Conservation (phyloP, 2,888 invertebrate species). For the Drosophila macrospina region DNA sequence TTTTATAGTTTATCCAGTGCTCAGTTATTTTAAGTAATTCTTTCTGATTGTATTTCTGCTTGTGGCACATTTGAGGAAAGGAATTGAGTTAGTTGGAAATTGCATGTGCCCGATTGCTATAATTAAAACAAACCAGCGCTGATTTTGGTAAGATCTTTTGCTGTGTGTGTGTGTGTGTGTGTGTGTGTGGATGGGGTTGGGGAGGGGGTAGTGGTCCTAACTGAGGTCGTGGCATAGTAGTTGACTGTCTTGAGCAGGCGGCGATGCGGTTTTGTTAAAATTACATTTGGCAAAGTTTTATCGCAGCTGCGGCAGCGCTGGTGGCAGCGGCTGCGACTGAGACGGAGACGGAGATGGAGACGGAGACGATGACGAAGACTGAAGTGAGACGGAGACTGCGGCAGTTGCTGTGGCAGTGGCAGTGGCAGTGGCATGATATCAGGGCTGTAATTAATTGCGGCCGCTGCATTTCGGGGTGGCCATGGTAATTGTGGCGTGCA, state of each 20-base stretch:
- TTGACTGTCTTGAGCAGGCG: conserved; percentile 76
- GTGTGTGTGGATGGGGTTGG: neutral
- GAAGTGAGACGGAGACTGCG: conserved; percentile 9
- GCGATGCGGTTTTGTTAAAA: conserved; percentile 82
- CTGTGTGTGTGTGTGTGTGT: no score
- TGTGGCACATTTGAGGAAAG: conserved; percentile 25
- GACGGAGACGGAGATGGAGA: conserved; percentile 18
- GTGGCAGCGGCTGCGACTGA: conserved; percentile 5
- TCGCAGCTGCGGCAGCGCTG: conserved; percentile 66
- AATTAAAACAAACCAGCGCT: conserved; percentile 82
- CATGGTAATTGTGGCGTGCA: conserved; percentile 81
- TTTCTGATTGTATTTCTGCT: conserved; percentile 3
- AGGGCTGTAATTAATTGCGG: conserved; percentile 79
- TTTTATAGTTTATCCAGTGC: neutral
- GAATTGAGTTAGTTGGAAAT: conserved; percentile 69
- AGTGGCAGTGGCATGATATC: conserved; percentile 69
- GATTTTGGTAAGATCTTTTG: conserved; percentile 67
- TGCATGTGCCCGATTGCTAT: conserved; percentile 81
- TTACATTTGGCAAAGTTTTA: conserved; percentile 82
- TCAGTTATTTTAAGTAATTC: neutral
- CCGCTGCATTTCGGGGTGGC: conserved; percentile 80
- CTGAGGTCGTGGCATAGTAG: conserved; percentile 32
- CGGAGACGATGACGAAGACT: neutral
- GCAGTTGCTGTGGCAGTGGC: conserved; percentile 3
- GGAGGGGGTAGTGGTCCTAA: conserved; percentile 4